These are phyloP conservation scores for Cephus rjabovi DNA, from an alignment of 2,888 invertebrate genomes.

Conservation along the genomic window DNA sequence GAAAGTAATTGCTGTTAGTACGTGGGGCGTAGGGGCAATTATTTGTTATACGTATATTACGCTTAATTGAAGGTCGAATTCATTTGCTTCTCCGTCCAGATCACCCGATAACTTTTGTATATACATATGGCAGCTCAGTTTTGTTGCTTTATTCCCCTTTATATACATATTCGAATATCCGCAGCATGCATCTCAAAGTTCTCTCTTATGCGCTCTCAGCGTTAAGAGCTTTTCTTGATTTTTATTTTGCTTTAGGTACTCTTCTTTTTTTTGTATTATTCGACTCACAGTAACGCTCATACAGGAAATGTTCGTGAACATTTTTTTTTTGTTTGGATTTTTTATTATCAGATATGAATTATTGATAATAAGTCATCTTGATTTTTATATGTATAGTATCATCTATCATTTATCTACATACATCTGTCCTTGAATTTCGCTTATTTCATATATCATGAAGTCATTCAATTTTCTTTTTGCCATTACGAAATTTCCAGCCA, in stretches of 20 bases:
- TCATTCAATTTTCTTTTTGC: not conserved
- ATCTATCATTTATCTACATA: not conserved
- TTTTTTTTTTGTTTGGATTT: not conserved
- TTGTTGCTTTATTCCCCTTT: constrained; percentile 44
- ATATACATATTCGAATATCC: constrained; percentile 49
- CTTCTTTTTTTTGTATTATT: constrained; percentile 16
- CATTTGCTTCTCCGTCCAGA: not conserved
- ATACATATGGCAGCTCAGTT: constrained; percentile 29
- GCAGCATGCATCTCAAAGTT: constrained; percentile 47
- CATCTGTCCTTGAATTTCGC: not conserved
- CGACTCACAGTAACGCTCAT: constrained; percentile 23
- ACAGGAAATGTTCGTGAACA: constrained; percentile 24
- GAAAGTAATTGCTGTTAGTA: not conserved
- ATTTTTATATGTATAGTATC: not conserved
- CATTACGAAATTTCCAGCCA: not conserved
- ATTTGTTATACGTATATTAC: not conserved
- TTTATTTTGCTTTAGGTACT: constrained; percentile 26
- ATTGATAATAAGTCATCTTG: not conserved
- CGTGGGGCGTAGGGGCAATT: not conserved
- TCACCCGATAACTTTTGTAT: constrained; percentile 33
- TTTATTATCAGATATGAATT: not conserved
- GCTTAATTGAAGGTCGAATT: not conserved
- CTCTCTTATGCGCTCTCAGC: constrained; percentile 30
- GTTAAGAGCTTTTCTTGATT: constrained; percentile 39
- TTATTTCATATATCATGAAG: not conserved